Evolutionary conservation across 2,888 invertebrate species (phyloP).

Genomic region (Ornithoptera alexandrae): DNA sequence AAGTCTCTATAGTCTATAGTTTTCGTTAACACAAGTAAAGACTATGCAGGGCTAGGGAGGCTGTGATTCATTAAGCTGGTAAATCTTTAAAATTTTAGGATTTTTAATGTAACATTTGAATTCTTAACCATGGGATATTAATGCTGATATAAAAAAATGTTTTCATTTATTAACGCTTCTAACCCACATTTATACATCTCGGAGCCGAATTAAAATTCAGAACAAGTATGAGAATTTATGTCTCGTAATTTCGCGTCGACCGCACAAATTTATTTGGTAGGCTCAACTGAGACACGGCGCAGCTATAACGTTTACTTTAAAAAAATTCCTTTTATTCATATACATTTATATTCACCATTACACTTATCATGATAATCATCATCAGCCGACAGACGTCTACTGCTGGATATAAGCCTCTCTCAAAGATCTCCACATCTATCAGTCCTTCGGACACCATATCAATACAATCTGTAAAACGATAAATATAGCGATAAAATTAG

Average conservation of each 20-base stretch:
- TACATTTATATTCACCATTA: conserved; percentile 3
- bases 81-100: too few species aligned
- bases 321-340: conserved; percentile 15
- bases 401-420: too few species aligned
- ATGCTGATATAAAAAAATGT: background rate
- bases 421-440: too few species aligned
- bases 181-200: conserved; percentile 32
- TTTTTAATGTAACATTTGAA: background rate
- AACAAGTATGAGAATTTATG: conserved; percentile 53
- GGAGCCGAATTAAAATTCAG: conserved; percentile 41
- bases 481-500: too few species aligned
- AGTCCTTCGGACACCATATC: too few species aligned
- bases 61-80: too few species aligned
- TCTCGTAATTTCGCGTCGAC: conserved; percentile 50
- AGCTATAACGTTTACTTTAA: conserved; percentile 33
- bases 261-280: conserved; percentile 47
- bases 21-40: too few species aligned
- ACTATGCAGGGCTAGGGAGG: too few species aligned
- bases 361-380: too few species aligned
- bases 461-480: too few species aligned
- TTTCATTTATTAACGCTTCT: background rate
- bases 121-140: background rate
- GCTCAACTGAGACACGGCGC: conserved; percentile 33
- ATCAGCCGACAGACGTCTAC: too few species aligned
- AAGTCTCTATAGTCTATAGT: too few species aligned